A percentile compares a stretch with the other conserved stretches of the same genome.
Evolutionary conservation across 2,797 vertebrate genomes (phyloP).

Genomic region (Micrastur ruficollis): DNA sequence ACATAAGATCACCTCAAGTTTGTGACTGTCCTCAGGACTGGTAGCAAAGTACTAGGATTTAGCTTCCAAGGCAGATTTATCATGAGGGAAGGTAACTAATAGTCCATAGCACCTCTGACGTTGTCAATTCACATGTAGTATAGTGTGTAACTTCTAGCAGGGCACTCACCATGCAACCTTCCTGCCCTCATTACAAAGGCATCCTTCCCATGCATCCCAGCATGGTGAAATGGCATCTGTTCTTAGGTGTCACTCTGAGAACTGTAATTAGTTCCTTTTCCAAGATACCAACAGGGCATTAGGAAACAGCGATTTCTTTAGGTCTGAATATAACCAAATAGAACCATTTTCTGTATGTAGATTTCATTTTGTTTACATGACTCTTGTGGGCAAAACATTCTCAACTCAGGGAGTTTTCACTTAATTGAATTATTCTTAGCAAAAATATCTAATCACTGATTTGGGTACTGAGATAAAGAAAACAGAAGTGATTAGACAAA

Average conservation of each 20-base stretch:
- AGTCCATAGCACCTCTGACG: fast-evolving
- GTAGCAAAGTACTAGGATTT: not conserved
- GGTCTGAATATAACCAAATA: not conserved
- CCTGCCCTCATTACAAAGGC: not conserved
- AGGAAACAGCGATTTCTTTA: not conserved
- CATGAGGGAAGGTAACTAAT: not conserved
- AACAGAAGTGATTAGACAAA: not conserved
- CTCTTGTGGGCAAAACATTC: not conserved
- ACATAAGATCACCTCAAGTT: not conserved
- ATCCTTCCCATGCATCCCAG: not conserved
- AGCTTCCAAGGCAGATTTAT: not conserved
- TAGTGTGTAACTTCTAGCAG: not conserved
- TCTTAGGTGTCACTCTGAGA: not conserved
- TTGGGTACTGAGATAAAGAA: not conserved
- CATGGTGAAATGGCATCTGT: not conserved
- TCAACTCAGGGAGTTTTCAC: not conserved
- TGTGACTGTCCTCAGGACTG: not conserved
- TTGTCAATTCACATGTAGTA: not conserved
- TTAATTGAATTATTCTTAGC: not conserved
- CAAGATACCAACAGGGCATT: not conserved
- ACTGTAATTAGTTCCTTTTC: not conserved
- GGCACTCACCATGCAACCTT: not conserved
- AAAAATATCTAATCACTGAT: not conserved
- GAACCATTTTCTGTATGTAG: not conserved
- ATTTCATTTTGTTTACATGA: not conserved